phyloP scores from a whole-genome alignment of 2,888 invertebrate genomes.

The Pseudococcus longispinus region DNA sequence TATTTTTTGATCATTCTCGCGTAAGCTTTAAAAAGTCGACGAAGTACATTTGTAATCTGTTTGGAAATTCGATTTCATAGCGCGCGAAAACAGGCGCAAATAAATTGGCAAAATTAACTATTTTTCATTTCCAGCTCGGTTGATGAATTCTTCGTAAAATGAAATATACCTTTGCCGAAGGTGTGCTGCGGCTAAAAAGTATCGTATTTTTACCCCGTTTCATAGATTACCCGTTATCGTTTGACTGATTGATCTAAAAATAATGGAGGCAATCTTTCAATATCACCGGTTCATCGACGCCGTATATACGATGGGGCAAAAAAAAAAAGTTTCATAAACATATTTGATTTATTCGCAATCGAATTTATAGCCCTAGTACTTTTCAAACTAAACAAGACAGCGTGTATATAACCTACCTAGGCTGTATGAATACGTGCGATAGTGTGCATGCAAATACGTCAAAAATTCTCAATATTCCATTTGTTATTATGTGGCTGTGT shows the following conservation, averaged over 20 bases:
- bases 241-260: conserved; percentile 26
- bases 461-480: conserved; percentile 25
- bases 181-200: not conserved
- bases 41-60: too few species aligned
- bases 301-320: not conserved
- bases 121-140: not conserved
- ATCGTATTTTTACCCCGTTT: not conserved
- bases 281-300: not conserved
- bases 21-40: too few species aligned
- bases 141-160: not conserved
- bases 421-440: not conserved
- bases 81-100: not conserved
- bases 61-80: too few species aligned
- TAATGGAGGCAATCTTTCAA: conserved; percentile 17
- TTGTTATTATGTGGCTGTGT: not conserved
- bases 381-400: conserved; percentile 7
- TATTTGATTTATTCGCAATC: conserved; percentile 19
- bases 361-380: not conserved
- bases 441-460: not conserved
- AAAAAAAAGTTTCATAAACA: not conserved
- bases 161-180: not conserved
- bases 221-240: conserved; percentile 8
- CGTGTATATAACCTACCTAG: not conserved
- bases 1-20: too few species aligned
- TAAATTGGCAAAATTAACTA: not conserved